Evolutionary conservation across 2,113 vertebrate genomes (phyloP).

Genomic region (Sphyrna mokarran): DNA sequence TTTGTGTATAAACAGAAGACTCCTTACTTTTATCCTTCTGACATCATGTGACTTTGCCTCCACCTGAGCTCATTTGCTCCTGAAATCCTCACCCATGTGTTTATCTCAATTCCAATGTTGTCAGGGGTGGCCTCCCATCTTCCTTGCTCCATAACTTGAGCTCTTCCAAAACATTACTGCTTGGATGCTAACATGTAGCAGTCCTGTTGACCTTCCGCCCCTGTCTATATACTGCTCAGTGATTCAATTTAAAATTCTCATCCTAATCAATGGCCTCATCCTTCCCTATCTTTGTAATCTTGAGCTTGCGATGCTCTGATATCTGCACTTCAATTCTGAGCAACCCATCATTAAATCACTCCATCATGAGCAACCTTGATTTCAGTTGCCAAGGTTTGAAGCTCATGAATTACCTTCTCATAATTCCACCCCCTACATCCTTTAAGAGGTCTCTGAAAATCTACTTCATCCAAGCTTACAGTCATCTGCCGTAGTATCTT

Average conservation of each 20-base stretch:
- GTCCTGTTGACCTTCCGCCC: not conserved
- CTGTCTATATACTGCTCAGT: not conserved
- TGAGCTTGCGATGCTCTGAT: not conserved
- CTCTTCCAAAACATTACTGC: not conserved
- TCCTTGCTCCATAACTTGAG: not conserved
- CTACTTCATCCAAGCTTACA: not conserved
- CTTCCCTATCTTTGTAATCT: not conserved
- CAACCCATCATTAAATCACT: not conserved
- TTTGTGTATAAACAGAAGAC: not conserved
- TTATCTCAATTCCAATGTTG: not conserved
- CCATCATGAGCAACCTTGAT: not conserved
- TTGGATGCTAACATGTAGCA: not conserved
- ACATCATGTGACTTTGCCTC: not conserved
- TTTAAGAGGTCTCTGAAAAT: not conserved
- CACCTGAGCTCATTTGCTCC: not conserved
- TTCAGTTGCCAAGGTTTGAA: not conserved
- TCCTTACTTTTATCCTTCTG: not conserved
- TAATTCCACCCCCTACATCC: not conserved
- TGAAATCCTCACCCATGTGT: not conserved
- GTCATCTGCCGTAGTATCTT: not conserved
- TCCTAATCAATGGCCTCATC: not conserved
- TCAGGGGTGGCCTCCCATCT: not conserved
- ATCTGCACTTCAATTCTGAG: not conserved
- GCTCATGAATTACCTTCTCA: not conserved
- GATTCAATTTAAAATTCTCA: not conserved